Evolutionary conservation across 2,113 vertebrate species (phyloP), one percentile per base, ranked within the genome.

Genomic region (Equus przewalskii): DNA sequence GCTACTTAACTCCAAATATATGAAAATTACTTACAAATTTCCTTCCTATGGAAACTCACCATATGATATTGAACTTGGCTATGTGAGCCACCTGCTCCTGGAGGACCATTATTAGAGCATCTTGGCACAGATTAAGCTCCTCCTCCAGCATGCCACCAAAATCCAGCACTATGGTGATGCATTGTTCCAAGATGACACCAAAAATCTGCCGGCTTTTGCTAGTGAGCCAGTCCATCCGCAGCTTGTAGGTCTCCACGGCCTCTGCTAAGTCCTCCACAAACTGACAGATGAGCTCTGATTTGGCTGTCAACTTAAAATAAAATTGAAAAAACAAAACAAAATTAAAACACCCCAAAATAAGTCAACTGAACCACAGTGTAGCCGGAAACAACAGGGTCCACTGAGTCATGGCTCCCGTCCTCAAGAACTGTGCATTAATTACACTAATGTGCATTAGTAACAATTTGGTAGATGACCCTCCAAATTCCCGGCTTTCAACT

Each of bases 191-290:
- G 94, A 99, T 99, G 93, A 99, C 99, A 82, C 99, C 99, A 97
- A 99, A 99, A 89, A 99, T 94, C 97, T 99, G 99, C 69, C 98
- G 98, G 96, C 99, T 99, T 30, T 96, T 94, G 44, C 98, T 99
- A 89, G 98, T 99, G 93, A 99, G 97, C 99, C 99, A 99, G 70
- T 98, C 98, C 98, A 99, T 98, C 93, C 99, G 98, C 65, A 97
- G 96, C 73, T 98, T 97, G 62, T 98, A 99, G 4, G 98, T 97
- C 86, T 98, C 98, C 91, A 98, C 98, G 44, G 98, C 98, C 92
- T 86, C 87, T 64, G 92, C 98, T 89, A 99, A 96, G 70, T 76
- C 96, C 24, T 98, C 97, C 94, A 98, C 95, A 78, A 99, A 98
- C 97, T 98, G 98, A 96, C 96, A 88, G 79, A 99, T 97, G 56